phyloP scores from a whole-genome alignment of 1,140 invertebrate genomes.

The Panagrolaimus sp. region DNA sequence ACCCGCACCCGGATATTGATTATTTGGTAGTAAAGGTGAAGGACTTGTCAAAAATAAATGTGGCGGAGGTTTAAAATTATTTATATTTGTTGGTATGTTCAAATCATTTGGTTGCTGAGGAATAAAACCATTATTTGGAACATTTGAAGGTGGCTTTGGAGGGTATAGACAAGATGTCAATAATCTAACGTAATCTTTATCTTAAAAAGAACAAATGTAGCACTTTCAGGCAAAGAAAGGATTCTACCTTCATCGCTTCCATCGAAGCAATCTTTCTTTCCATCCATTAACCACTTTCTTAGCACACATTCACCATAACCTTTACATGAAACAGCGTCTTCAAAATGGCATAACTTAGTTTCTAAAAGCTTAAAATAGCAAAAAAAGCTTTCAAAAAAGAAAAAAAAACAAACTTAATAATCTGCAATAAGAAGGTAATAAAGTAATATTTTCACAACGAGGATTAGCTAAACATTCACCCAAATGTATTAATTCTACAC shows the following conservation, averaged over 20 bases:
- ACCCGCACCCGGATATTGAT: no score
- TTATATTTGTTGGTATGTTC: no score
- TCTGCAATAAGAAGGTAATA: constrained; percentile 9
- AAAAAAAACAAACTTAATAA: background rate
- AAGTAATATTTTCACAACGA: constrained; percentile 10
- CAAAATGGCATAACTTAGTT: constrained; percentile 25
- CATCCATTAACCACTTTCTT: constrained; percentile 34
- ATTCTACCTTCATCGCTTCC: constrained; percentile 29
- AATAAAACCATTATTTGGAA: background rate
- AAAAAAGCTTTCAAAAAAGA: no score
- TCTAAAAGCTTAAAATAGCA: background rate
- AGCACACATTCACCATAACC: constrained; percentile 42
- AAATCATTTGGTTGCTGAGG: background rate
- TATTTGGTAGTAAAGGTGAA: no score
- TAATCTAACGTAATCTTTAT: background rate
- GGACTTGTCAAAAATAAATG: no score
- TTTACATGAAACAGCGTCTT: constrained; percentile 27
- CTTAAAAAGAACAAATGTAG: background rate
- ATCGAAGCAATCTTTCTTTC: constrained; percentile 34
- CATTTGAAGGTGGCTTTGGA: background rate
- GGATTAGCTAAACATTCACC: constrained; percentile 32
- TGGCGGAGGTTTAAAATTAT: no score
- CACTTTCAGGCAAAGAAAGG: background rate
- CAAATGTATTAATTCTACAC: constrained; percentile 30
- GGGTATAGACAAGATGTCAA: constrained; percentile 8